Evolutionary conservation across 23 tunicate genomes (phyloP).

Genomic region (Halocynthia aurantium): DNA sequence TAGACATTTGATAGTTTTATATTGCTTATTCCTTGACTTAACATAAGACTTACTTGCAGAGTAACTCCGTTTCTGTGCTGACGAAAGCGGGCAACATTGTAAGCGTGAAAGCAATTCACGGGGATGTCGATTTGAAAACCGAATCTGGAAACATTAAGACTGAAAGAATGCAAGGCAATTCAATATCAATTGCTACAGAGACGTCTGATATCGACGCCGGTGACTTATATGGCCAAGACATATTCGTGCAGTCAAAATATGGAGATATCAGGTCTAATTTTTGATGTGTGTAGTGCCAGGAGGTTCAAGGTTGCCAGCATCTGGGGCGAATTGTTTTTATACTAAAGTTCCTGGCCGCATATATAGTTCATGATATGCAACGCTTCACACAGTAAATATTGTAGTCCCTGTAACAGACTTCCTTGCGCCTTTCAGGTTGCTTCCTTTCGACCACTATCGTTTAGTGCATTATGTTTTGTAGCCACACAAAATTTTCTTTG

Average conservation of each 20-base stretch:
- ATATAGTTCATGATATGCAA: neutral
- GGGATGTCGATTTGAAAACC: conserved; percentile 22
- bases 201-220: neutral
- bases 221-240: conserved; percentile 10
- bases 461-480: too few species aligned
- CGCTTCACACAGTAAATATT: too few species aligned
- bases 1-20: too few species aligned
- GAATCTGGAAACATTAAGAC: conserved; percentile 10
- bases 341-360: neutral
- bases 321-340: neutral
- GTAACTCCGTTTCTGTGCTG: neutral
- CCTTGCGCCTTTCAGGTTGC: too few species aligned
- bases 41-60: neutral
- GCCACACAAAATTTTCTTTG: too few species aligned
- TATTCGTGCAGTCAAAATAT: conserved; percentile 1
- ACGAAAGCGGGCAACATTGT: conserved; percentile 19
- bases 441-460: too few species aligned
- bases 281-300: too few species aligned
- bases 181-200: neutral
- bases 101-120: conserved; percentile 17
- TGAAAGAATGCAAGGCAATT: conserved; percentile 28
- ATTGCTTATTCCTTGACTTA: too few species aligned
- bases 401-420: too few species aligned
- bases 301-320: neutral
- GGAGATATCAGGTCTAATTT: conserved; percentile 23